Conservation (phyloP, 1,140 invertebrate species). For the Dendrolimus kikuchii region DNA sequence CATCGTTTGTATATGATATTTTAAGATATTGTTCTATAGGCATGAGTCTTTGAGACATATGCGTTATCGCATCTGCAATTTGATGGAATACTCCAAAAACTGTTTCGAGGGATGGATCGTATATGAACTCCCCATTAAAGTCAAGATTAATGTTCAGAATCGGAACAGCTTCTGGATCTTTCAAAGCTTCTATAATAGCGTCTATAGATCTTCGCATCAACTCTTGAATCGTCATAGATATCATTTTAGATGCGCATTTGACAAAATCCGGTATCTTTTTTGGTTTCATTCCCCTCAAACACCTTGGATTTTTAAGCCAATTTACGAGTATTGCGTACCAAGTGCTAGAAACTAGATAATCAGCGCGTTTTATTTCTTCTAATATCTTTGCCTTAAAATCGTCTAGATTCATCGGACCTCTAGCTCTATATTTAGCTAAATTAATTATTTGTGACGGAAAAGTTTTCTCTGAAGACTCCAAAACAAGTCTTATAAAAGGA, state of each 20-base stretch:
- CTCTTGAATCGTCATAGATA: constrained; percentile 68
- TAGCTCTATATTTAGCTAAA: constrained; percentile 68
- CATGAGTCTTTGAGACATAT: constrained; percentile 64
- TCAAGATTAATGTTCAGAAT: constrained; percentile 57
- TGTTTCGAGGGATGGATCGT: constrained; percentile 60
- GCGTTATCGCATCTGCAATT: constrained; percentile 58
- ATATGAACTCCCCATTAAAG: constrained; percentile 65
- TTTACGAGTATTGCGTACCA: constrained; percentile 56
- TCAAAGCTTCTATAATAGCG: constrained; percentile 46
- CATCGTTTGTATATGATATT: constrained; percentile 50
- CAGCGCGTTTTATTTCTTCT: constrained; percentile 61
- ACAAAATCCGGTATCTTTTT: constrained; percentile 54
- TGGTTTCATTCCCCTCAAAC: constrained; percentile 45
- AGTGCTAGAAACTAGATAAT: constrained; percentile 63
- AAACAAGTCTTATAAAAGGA: constrained; percentile 74
- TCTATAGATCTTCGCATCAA: constrained; percentile 66
- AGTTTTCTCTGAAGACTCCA: constrained; percentile 69
- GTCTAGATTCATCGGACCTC: constrained; percentile 54
- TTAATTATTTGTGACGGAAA: constrained; percentile 73
- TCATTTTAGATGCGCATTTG: constrained; percentile 58
- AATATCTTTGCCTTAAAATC: constrained; percentile 62
- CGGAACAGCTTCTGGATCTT: constrained; percentile 47
- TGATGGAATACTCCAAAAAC: constrained; percentile 59
- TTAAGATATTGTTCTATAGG: constrained; percentile 67
- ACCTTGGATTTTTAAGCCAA: constrained; percentile 63